Conservation (phyloP, 2,888 invertebrate species). For the Gnatocerus cornutus region DNA sequence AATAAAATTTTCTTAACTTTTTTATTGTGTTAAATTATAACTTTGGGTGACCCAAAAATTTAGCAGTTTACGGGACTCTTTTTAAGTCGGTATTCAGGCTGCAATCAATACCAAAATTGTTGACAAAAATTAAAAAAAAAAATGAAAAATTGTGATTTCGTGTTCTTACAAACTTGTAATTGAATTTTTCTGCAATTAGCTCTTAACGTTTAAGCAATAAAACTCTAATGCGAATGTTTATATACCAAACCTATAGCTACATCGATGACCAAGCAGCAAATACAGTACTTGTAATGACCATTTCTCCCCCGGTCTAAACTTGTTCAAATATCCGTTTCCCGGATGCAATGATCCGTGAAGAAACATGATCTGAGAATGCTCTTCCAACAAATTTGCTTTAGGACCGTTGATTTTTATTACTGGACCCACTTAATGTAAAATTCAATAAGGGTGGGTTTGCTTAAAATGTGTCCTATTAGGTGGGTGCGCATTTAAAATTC, state of each 20-base stretch:
- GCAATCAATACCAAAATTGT: too few relatives aligned
- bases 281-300: conserved; percentile 45
- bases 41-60: too few relatives aligned
- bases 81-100: too few relatives aligned
- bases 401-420: conserved; percentile 43
- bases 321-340: conserved; percentile 60
- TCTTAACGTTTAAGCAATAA: too few relatives aligned
- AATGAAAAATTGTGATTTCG: too few relatives aligned
- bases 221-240: too few relatives aligned
- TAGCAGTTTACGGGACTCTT: too few relatives aligned
- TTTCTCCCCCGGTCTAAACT: conserved; percentile 45
- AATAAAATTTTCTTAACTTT: too few relatives aligned
- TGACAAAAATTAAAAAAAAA: too few relatives aligned
- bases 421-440: conserved; percentile 37
- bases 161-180: too few relatives aligned
- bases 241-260: background rate
- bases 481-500: conserved; percentile 8
- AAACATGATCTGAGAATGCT: conserved; percentile 57
- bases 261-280: conserved; percentile 5
- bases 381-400: conserved; percentile 59
- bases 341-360: conserved; percentile 58
- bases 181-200: too few relatives aligned
- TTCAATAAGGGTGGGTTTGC: conserved; percentile 21
- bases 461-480: conserved; percentile 13
- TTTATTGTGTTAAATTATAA: too few relatives aligned